Base-by-base conservation (phyloP, 2,797 vertebrate species). In the Esox masquinongy region DNA sequence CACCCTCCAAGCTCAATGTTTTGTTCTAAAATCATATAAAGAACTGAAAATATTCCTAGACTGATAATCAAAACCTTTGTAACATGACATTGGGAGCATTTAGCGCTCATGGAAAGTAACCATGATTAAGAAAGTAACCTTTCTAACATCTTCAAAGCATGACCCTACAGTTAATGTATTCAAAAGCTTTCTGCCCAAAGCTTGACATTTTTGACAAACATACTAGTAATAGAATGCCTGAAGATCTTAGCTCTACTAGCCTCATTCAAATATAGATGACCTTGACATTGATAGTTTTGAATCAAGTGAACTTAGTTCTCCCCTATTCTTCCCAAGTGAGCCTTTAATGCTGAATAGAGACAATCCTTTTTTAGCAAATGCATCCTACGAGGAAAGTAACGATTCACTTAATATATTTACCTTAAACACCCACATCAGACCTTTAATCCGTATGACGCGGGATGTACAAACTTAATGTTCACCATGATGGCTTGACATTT, bases 331-430 rank as follows among this genome's bases (percentile, higher is more conserved):
- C 11, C 39, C n/a, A 50, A 72, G 39, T 69, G 16, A 68, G 17
- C 68, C 74, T 74, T 73, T 68, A 49, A 36, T 59, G 49, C n/a
- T 71, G 56, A 74, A 68, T 70, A 73, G 70, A 72, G 70, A 72
- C 29, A 72, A 72, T 72, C 36, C n/a, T 43, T 43, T 39, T 14
- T n/a, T 17, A n/a, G 36, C 9, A 39, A 39, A 39, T 24, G n/a
- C 2, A 39, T 22, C 12, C 15, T 17, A 4, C 14, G 4, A 39
- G 7, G 19, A 43, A 68, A 68, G 34, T n/a, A 39, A 22, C 19
- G n/a, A 19, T 39, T 17, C 36, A 68, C 16, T n/a, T n/a, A 39
- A 24, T 47, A 5, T 68, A 47, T 36, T 68, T 36, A 7, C 24
- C 24, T 29, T 31, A 64, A 64, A 64, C 24, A 56, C 53, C 53